Conservation (phyloP, 2,113 vertebrate species). For the Aviceda subcristata region DNA sequence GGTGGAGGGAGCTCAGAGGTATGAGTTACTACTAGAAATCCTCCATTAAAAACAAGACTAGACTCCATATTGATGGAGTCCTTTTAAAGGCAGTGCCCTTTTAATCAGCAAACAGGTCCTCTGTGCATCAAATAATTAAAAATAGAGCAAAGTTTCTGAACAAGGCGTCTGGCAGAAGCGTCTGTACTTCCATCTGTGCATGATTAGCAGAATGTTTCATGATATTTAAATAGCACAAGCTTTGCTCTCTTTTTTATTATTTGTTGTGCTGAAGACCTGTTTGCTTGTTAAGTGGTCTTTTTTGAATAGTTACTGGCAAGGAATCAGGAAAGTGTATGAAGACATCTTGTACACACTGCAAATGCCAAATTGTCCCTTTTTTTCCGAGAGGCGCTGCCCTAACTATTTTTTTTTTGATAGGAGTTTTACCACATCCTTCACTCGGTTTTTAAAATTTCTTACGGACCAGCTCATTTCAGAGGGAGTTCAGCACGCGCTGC, state of each 20-base stretch:
- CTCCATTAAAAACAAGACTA: conserved; percentile 6
- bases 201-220: conserved; percentile 76
- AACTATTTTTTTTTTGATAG: neutral
- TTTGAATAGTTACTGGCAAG: conserved; percentile 48
- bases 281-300: conserved; percentile 64
- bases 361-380: conserved; percentile 52
- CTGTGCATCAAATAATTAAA: conserved; percentile 77
- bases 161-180: conserved; percentile 73
- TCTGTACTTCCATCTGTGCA: conserved; percentile 74
- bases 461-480: accelerated
- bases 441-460: neutral
- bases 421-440: neutral
- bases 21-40: conserved; percentile 4
- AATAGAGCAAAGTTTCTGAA: conserved; percentile 79
- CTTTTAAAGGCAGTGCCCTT: conserved; percentile 51
- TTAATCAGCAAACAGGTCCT: conserved; percentile 75
- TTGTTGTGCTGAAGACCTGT: conserved; percentile 65
- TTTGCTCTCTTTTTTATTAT: conserved; percentile 73
- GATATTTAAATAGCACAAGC: conserved; percentile 76
- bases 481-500: accelerated
- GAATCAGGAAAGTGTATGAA: conserved; percentile 59
- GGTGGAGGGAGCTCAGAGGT: neutral
- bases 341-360: conserved; percentile 49
- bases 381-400: neutral
- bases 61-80: conserved; percentile 46